phyloP scores from a whole-genome alignment of 2,113 vertebrate genomes.

The Rana temporaria region DNA sequence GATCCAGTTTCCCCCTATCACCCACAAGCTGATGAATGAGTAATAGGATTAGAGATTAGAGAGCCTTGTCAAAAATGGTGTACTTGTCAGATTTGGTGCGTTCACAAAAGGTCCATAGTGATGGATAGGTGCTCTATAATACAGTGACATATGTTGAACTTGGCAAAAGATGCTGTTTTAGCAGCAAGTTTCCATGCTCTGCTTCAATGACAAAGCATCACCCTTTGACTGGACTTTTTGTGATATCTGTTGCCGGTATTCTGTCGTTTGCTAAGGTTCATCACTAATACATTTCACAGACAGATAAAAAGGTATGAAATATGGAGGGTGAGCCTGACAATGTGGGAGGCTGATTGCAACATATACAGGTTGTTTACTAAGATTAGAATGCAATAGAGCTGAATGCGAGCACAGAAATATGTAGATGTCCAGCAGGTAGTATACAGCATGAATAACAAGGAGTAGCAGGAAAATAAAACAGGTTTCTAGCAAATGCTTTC shows the following conservation, averaged over 20 bases:
- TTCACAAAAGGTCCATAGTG: constrained; percentile 73
- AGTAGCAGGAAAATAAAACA: no score
- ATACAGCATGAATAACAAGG: no score
- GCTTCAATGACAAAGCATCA: constrained; percentile 8
- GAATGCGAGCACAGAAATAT: no score
- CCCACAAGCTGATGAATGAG: constrained; percentile 85
- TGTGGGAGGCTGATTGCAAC: no score
- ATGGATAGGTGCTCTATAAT: constrained; percentile 68
- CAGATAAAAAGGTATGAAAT: no score
- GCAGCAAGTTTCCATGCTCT: constrained; percentile 17
- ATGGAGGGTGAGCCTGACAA: no score
- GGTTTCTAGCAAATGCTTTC: no score
- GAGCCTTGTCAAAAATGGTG: constrained; percentile 77
- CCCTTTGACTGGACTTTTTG: constrained; percentile 35
- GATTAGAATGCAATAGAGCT: no score
- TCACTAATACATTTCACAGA: constrained; percentile 23
- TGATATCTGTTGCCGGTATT: constrained; percentile 24
- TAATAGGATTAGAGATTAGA: constrained; percentile 90
- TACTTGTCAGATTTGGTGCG: constrained; percentile 78
- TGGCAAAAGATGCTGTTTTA: constrained; percentile 53
- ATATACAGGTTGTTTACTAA: no score
- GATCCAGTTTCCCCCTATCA: constrained; percentile 79
- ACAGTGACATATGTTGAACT: constrained; percentile 64
- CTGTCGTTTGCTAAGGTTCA: constrained; percentile 1
- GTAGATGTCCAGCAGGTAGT: no score